Base-by-base conservation (phyloP, 2,797 vertebrate species). In the Siniperca obscura region DNA sequence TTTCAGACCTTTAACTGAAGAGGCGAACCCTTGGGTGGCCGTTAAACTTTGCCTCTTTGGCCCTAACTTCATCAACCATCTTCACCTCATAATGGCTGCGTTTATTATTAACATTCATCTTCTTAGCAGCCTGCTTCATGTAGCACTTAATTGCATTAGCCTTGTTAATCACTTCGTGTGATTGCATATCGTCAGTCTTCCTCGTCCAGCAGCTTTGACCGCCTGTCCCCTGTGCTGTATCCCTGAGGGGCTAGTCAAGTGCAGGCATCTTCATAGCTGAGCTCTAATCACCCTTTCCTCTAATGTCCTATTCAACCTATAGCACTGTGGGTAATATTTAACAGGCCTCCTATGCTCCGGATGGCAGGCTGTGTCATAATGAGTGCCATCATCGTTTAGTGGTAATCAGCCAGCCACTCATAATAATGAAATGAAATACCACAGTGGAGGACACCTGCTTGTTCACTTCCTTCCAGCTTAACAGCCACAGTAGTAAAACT, bases 251-350 rank as follows among this genome's bases (percentile, higher is more conserved):
- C 46, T 67, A 34, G 9, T 68, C 61, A n/a, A 52, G 21, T 53
- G 6, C 42, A n/a, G 57, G 14, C 59, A 3, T 74, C 70, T 84
- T 82, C 75, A 77, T 17, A 82, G 75, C 76, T n/a, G 59, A 83
- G 77, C 56, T 71, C 57, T 81, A 80, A 85, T 85, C 81, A 62
- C 60, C 46, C 44, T 61, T 38, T 68, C 8, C 55, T 55, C 67
- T 78, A 78, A 81, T 66, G 74, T 70, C 70, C 64, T 56, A 73
- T 81, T 81, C 59, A 66, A 50, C 65, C 78, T 79, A 75, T 64
- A 76, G 71, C 59, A 79, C 62, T 38, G 64, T 80, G 72, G 66
- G 70, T 66, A 71, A 81, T 74, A 88, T 77, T 74, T 70, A 76
- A 77, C 73, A 66, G 19, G 46, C 36, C 19, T 22, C 50, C 30